Base-by-base conservation (phyloP, 2,888 invertebrate genomes). In the Papilio elwesi region DNA sequence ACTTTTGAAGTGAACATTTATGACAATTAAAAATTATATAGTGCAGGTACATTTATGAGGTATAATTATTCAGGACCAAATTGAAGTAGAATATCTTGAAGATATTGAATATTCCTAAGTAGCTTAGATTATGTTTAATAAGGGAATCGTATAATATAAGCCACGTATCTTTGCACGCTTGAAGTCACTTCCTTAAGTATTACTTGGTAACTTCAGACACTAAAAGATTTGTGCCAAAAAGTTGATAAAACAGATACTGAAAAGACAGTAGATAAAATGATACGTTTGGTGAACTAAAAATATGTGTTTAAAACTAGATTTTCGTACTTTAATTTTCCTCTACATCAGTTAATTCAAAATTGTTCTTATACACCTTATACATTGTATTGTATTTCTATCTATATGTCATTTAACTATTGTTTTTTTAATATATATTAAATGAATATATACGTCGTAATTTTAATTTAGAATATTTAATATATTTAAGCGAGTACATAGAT, bases 1-100 rank as follows among this genome's bases (percentile, higher is more conserved):
- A 66, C 38, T 53, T 49, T 47, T 26, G n/a, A 16, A 55, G 48
- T 68, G 55, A 48, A 68, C 10, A 11, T 53, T 16, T 16, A 57
- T 48, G 7, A 67, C 12, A 26, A 52, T 8, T 51, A 52, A 1
- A 63, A 49, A 62, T 52, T 36, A 55, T 53, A n/a, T 47, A 70
- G 64, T 70, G 64, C 70, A 65, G 65, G 70, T 71, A 71, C 65
- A 49, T 71, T 65, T n/a, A 38, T 71, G 70, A 55, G 65, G 70
- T 63, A 53, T 26, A 59, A n/a, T 55, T 48, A 51, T 36, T 63
- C 53, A 70, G 47, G 26, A 47, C 47, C 52, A 70, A 53, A 47
- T 63, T 43, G 26, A 68, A 57, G 13, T 13, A 38, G 38, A 9
- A 59, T 36, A 57, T 59, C 5, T 12, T 11, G 36, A 10, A 9